Base-by-base conservation (phyloP, 2,113 vertebrate genomes). In the Podarcis raffonei region DNA sequence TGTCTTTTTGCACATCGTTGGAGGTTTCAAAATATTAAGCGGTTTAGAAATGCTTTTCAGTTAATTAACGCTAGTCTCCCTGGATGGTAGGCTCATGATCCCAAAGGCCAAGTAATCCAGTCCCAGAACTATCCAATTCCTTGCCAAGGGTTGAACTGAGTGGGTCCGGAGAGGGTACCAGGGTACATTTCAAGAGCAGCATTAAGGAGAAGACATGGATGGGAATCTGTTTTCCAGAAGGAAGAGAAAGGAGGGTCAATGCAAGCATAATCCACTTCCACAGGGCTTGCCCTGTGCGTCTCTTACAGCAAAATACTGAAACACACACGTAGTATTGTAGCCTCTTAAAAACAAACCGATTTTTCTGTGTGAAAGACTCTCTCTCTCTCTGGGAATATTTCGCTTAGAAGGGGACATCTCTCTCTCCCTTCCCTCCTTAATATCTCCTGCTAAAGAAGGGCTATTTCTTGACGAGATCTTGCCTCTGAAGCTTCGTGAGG, bases 381-480 rank as follows among this genome's bases (percentile, higher is more conserved):
- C 37, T 37, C 5, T n/a, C 5, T n/a, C 37, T 13, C 1, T 27
- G 11, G 32, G 15, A 59, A 2, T 25, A 37, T 75, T 75, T 62
- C 32, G 20, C 16, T 37, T 25, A 71, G 27, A 27, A 84, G 0
- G n/a, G n/a, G 18, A 11, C 15, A 25, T 48, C 48, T 53, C 48
- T 53, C 48, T 1, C 18, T 39, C 7, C 15, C 15, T 0, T n/a
- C 1, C 18, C 82, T 4, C 6, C 25, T 1, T n/a, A 5, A 3
- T 7, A 1, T 3, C 13, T 53, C 65, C 23, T 20, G 2, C 30
- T 76, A 32, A 62, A 35, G 2, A 1, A 25, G 48, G 42, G n/a
- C 7, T 18, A 1, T 27, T n/a, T 68, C 20, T 13, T 32, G 2
- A 9, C n/a, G 12, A 68, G 27, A n/a, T 18, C 48, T 3, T 18